A percentile compares a stretch with the other conserved stretches of the same genome.
Evolutionary conservation across 2,797 vertebrate genomes (phyloP).

Genomic region (Zenarchopterus dispar): DNA sequence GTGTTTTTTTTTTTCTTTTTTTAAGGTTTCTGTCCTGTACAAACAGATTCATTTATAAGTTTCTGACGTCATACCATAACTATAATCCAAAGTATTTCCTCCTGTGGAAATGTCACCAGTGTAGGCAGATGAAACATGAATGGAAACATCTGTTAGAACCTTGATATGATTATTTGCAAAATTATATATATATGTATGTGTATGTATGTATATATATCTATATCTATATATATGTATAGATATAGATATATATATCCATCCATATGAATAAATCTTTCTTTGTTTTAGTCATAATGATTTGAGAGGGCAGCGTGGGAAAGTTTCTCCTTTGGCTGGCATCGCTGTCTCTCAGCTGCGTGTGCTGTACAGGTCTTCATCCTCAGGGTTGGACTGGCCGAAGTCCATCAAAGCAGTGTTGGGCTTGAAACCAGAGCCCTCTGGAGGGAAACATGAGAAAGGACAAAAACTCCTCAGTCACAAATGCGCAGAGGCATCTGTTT

Average conservation of each 20-base stretch:
- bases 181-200: too few species aligned
- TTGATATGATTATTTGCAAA: constrained; percentile 10
- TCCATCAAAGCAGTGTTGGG: constrained; percentile 69
- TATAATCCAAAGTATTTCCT: constrained; percentile 27
- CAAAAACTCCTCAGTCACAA: constrained; percentile 14
- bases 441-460: constrained; percentile 41
- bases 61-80: background rate
- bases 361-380: constrained; percentile 92
- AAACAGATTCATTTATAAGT: constrained; percentile 9
- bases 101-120: constrained; percentile 32
- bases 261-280: too few species aligned
- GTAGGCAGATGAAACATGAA: constrained; percentile 43
- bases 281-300: constrained; percentile 19
- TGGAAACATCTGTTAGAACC: constrained; percentile 49
- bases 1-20: constrained; percentile 23
- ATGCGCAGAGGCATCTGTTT: background rate
- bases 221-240: too few species aligned
- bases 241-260: too few species aligned
- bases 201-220: too few species aligned
- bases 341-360: constrained; percentile 86
- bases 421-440: constrained; percentile 63
- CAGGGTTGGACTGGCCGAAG: constrained; percentile 87
- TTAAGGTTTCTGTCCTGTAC: constrained; percentile 11
- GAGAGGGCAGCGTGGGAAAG: constrained; percentile 42
- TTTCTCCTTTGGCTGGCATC: background rate